Evolutionary conservation across 2,888 invertebrate species (phyloP).

Genomic region (Orchesella flavescens): DNA sequence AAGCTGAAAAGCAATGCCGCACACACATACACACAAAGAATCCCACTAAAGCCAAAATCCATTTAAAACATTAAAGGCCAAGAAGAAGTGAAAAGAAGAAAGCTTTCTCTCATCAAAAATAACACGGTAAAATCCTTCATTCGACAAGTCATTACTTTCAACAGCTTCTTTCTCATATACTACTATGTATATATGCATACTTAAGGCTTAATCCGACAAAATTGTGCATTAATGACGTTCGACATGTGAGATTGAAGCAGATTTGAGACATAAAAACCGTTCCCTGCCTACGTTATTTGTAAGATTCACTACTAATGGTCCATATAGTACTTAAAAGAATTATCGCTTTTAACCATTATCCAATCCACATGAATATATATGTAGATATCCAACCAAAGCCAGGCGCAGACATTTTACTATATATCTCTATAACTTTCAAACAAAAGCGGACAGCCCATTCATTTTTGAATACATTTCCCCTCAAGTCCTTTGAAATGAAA

Average conservation of each 20-base stretch:
- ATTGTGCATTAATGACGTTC: conserved; percentile 51
- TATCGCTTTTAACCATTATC: too few relatives aligned
- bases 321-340: too few relatives aligned
- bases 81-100: conserved; percentile 43
- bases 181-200: background rate
- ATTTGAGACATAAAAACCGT: conserved; percentile 54
- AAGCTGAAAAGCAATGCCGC: background rate
- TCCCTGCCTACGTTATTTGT: background rate
- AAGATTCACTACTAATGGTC: background rate
- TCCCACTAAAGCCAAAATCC: conserved; percentile 37
- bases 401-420: too few relatives aligned
- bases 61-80: conserved; percentile 53
- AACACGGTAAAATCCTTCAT: conserved; percentile 45
- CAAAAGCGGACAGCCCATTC: too few relatives aligned
- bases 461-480: too few relatives aligned
- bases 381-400: too few relatives aligned
- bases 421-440: too few relatives aligned
- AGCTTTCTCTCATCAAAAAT: conserved; percentile 57
- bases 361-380: too few relatives aligned
- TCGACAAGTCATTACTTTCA: conserved; percentile 59
- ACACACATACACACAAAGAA: conserved; percentile 3
- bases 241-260: conserved; percentile 62
- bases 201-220: conserved; percentile 18
- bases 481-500: too few relatives aligned
- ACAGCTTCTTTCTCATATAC: conserved; percentile 15